Conservation (phyloP, 2,113 vertebrate genomes). For the Marmota flaviventris region DNA sequence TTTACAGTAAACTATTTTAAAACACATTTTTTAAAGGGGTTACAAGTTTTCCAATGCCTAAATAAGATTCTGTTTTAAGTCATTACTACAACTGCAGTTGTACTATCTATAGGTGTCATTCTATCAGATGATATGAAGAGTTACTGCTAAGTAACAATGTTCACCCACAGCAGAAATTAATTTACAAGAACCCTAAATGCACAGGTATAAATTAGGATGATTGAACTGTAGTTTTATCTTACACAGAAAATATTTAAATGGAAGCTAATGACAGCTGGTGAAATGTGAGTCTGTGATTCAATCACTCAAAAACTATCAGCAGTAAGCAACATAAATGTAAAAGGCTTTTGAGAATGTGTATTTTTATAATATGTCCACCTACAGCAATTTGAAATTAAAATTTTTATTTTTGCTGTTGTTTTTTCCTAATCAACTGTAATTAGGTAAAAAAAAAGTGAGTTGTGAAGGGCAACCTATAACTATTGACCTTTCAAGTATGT, state of each 20-base stretch:
- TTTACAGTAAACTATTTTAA: constrained; percentile 40
- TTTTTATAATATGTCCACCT: constrained; percentile 39
- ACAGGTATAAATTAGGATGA: constrained; percentile 79
- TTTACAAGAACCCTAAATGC: constrained; percentile 70
- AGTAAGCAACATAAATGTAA: constrained; percentile 64
- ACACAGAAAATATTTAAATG: constrained; percentile 82
- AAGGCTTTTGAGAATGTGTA: constrained; percentile 45
- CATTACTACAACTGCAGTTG: background rate
- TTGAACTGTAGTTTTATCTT: constrained; percentile 78
- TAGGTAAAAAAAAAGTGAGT: constrained; percentile 58
- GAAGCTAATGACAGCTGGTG: constrained; percentile 78
- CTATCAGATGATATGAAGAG: constrained; percentile 15
- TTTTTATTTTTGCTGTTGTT: constrained; percentile 30
- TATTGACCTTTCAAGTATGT: background rate
- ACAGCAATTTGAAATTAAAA: constrained; percentile 46
- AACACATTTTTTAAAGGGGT: constrained; percentile 24
- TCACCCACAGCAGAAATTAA: constrained; percentile 61
- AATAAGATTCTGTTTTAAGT: background rate
- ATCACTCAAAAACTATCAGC: constrained; percentile 69
- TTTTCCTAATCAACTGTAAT: constrained; percentile 31
- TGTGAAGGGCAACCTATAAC: constrained; percentile 35
- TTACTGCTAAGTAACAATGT: constrained; percentile 63
- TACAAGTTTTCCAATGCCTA: constrained; percentile 4
- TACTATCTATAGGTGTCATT: constrained; percentile 15
- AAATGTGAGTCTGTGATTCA: constrained; percentile 77